Conservation (phyloP, 2,888 invertebrate genomes). For the Shargacucullia verbasci region DNA sequence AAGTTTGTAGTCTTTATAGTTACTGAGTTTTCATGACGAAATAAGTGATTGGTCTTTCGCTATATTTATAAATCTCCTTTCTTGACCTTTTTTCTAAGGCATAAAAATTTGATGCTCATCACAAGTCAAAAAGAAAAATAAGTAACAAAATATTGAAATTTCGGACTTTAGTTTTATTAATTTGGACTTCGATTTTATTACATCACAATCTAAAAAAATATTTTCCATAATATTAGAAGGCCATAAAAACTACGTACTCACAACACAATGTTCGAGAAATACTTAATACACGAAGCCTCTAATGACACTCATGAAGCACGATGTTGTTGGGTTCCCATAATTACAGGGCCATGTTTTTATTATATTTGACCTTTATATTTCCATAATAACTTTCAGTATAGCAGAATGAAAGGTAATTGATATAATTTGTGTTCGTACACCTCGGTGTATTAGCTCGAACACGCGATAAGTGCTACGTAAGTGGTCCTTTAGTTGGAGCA, state of each 20-base stretch:
- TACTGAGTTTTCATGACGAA: too few relatives aligned
- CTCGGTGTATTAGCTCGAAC: slow-evolving; percentile 36
- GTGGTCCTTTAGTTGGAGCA: slow-evolving; percentile 19
- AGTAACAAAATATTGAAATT: too few relatives aligned
- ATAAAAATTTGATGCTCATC: too few relatives aligned
- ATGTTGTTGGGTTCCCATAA: slow-evolving; percentile 24
- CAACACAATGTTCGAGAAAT: too few relatives aligned
- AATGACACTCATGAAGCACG: slow-evolving; percentile 28
- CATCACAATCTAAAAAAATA: not conserved
- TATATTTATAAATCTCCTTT: too few relatives aligned
- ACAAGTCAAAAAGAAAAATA: too few relatives aligned
- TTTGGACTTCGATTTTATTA: too few relatives aligned
- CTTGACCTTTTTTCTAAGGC: too few relatives aligned
- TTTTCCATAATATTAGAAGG: not conserved
- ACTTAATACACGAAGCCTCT: slow-evolving; percentile 4
- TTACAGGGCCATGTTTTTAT: slow-evolving; percentile 35
- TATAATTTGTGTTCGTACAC: slow-evolving; percentile 41
- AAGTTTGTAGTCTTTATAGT: too few relatives aligned
- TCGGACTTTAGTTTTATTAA: too few relatives aligned
- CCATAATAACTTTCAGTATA: slow-evolving; percentile 47
- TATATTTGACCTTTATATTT: slow-evolving; percentile 43
- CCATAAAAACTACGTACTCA: not conserved
- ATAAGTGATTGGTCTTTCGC: too few relatives aligned
- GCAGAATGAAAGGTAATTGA: slow-evolving; percentile 51
- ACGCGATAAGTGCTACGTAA: slow-evolving; percentile 28